Percentiles rank a stretch among this genome's conserved stretches.
These are phyloP conservation scores for Lutraria rhynchaena DNA, from an alignment of 1,140 invertebrate genomes.

Conservation along the genomic window DNA sequence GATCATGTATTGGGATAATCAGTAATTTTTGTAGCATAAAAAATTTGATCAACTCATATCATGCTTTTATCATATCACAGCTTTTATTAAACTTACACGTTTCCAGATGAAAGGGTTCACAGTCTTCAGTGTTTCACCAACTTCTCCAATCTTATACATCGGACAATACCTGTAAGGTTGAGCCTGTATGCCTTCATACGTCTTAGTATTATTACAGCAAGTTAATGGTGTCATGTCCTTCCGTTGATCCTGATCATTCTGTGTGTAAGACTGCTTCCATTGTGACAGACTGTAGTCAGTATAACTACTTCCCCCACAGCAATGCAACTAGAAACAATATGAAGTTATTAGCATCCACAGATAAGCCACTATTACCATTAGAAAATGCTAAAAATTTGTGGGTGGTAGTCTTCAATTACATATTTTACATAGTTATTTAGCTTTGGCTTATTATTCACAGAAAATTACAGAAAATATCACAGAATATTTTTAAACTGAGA, in stretches of 20 bases:
- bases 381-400: no score
- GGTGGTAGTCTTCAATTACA: no score
- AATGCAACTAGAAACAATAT: constrained; percentile 41
- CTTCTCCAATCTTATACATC: constrained; percentile 25
- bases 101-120: constrained; percentile 34
- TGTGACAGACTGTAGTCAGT: constrained; percentile 46
- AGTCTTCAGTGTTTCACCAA: background rate
- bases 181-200: constrained; percentile 24
- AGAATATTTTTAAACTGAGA: no score
- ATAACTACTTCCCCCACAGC: constrained; percentile 53
- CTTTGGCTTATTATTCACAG: no score
- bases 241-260: background rate
- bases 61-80: no score
- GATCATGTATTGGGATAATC: no score
- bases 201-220: constrained; percentile 52
- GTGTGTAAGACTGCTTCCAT: constrained; percentile 32
- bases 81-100: constrained; percentile 2
- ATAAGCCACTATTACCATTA: no score
- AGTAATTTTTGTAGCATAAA: no score
- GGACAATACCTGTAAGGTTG: constrained; percentile 31
- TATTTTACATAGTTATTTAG: no score
- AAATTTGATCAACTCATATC: no score
- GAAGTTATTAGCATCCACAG: background rate
- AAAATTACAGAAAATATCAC: no score
- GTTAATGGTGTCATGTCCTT: constrained; percentile 43